Percentiles rank a stretch among this genome's conserved stretches.
Evolutionary conservation across 2,888 invertebrate genomes (phyloP).

Genomic region (Craniophora ligustri): DNA sequence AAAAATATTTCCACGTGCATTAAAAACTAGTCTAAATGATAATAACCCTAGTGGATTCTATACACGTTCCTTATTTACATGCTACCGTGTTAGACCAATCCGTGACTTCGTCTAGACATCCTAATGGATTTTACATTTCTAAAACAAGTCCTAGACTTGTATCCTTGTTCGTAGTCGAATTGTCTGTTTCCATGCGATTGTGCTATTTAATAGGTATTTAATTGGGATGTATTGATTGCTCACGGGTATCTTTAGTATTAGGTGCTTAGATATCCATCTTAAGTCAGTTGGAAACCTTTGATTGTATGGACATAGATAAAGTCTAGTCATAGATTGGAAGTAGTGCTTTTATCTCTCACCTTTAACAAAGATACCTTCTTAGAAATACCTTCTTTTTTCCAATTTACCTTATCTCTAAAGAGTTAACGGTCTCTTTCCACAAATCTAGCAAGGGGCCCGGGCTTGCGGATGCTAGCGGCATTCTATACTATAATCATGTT

Average conservation of each 20-base stretch:
- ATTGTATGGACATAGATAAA: too few relatives aligned
- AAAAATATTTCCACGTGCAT: conserved; percentile 31
- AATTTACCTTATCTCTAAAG: too few relatives aligned
- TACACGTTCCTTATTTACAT: conserved; percentile 48
- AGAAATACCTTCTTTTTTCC: too few relatives aligned
- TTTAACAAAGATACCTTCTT: too few relatives aligned
- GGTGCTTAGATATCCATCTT: too few relatives aligned
- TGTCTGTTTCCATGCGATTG: conserved; percentile 22
- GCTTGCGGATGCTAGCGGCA: too few relatives aligned
- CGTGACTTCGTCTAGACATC: conserved; percentile 49
- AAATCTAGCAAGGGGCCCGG: too few relatives aligned
- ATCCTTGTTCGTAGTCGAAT: conserved; percentile 18
- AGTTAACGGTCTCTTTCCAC: too few relatives aligned
- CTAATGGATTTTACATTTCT: conserved; percentile 40
- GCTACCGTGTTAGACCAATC: conserved; percentile 18
- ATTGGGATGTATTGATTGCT: conserved; percentile 27
- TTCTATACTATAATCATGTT: too few relatives aligned
- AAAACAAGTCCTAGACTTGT: conserved; percentile 19
- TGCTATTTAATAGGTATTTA: conserved; percentile 18
- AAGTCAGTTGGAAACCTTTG: not conserved
- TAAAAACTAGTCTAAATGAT: conserved; percentile 44
- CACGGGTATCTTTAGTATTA: conserved; percentile 4
- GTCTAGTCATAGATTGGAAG: too few relatives aligned
- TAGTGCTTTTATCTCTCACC: too few relatives aligned
- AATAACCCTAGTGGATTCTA: conserved; percentile 37